Conservation (phyloP, 1,140 invertebrate genomes). For the Amyelois transitella region DNA sequence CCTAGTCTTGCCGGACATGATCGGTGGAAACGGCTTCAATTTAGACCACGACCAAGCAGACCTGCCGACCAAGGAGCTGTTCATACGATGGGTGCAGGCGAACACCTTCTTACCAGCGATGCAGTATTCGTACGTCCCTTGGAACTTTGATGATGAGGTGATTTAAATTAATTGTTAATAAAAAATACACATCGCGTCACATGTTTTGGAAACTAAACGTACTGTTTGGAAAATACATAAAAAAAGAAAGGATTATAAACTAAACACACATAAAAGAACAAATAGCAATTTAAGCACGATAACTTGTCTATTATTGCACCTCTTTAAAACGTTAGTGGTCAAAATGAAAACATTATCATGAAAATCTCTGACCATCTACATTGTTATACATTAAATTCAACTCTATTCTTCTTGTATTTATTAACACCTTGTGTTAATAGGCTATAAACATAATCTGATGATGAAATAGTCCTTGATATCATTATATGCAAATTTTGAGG, state of each 20-base stretch:
- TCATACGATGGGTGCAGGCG: conserved; percentile 91
- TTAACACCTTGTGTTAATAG: not conserved
- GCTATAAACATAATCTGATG: not conserved
- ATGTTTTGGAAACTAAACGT: no score
- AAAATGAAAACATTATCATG: no score
- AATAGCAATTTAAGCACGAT: no score
- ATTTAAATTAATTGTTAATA: not conserved
- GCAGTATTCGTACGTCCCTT: conserved; percentile 92
- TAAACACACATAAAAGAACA: no score
- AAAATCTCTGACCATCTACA: no score
- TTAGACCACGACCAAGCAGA: conserved; percentile 61
- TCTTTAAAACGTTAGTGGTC: no score
- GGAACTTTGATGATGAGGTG: conserved; percentile 86
- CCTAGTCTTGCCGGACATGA: conserved; percentile 93
- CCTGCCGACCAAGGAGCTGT: conserved; percentile 85
- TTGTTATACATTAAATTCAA: no score
- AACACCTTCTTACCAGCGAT: conserved; percentile 90
- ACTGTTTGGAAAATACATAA: no score
- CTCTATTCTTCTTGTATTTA: not conserved
- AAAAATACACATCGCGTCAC: no score
- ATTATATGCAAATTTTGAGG: not conserved
- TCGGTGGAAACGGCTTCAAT: conserved; percentile 90
- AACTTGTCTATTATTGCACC: no score
- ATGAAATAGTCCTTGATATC: not conserved
- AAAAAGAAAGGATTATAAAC: no score